Conservation (phyloP, 2,797 vertebrate species). For the Enteromius viviparus region DNA sequence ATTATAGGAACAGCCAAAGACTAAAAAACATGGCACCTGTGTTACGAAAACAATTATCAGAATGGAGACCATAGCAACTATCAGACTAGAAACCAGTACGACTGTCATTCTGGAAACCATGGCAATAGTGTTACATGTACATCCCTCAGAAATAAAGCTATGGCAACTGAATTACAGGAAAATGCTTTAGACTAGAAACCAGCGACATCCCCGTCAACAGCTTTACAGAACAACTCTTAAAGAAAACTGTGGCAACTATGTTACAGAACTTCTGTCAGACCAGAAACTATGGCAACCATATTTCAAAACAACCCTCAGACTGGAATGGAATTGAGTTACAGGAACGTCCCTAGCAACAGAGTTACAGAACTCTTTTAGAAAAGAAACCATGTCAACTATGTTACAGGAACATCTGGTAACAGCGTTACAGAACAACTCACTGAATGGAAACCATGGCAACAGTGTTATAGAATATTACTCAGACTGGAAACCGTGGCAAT, state of each 20-base stretch:
- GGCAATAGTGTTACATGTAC: neutral
- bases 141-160: neutral
- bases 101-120: neutral
- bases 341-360: neutral
- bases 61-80: neutral
- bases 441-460: neutral
- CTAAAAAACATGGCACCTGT: neutral
- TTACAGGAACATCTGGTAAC: no score
- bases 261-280: neutral
- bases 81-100: neutral
- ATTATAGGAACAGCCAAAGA: neutral
- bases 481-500: neutral
- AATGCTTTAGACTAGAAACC: neutral
- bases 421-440: no score
- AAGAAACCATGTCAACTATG: neutral
- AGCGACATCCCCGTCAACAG: neutral
- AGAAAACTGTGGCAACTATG: neutral
- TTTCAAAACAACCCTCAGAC: neutral
- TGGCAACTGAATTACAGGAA: neutral
- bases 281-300: neutral
- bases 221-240: neutral
- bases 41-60: neutral
- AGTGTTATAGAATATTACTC: no score
- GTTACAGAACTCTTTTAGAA: neutral
- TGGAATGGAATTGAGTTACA: neutral